Evolutionary conservation across 1,140 invertebrate genomes (phyloP), one percentile per base, ranked within the genome.

Genomic region (Papilio machaon): DNA sequence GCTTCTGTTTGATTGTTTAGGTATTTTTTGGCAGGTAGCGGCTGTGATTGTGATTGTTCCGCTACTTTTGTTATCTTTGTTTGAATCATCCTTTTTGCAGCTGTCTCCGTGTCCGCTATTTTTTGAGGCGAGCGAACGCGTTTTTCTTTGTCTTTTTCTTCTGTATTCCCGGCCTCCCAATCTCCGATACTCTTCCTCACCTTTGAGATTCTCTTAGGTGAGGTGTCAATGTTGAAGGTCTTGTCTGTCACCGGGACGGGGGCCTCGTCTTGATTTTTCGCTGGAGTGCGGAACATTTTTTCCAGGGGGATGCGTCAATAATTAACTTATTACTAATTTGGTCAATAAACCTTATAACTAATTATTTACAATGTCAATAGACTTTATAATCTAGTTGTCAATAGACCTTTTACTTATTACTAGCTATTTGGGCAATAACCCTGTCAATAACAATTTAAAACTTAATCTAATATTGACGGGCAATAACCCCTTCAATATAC

Each of bases 21-120:
- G 47, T 52, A 46, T 76, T 81, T 75, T 11, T 47, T 64, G 70
- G 78, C 49, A 81, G 78, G 58, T 2, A 7, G 19, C 58, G 6
- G n/a, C 23, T 19, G n/a, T 2, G 9, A 7, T 30, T 30, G 23
- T 30, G 23, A n/a, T 60, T 60, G 58, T 60, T 60, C 52, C 5
- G 58, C 19, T 3, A n/a, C 6, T 13, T 60, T 60, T 19, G n/a
- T 4, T 10, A 19, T 9, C 13, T 60, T 60, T 60, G 19, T 9
- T 10, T 6, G 19, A 1, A n/a, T 8, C 6, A 13, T 10, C 58
- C 23, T 60, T 10, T 60, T 60, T n/a, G 8, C 19, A 15, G 67
- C 0, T 35, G 30, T 30, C 10, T 70, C 67, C 7, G 60, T 67
- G 10, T 10, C 60, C 30, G 67, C 30, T 30, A 11, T 13, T 38